Percentiles rank a stretch among this genome's conserved stretches.
phyloP scores from a whole-genome alignment of 2,797 vertebrate genomes.

The Rousettus madagascariensis region DNA sequence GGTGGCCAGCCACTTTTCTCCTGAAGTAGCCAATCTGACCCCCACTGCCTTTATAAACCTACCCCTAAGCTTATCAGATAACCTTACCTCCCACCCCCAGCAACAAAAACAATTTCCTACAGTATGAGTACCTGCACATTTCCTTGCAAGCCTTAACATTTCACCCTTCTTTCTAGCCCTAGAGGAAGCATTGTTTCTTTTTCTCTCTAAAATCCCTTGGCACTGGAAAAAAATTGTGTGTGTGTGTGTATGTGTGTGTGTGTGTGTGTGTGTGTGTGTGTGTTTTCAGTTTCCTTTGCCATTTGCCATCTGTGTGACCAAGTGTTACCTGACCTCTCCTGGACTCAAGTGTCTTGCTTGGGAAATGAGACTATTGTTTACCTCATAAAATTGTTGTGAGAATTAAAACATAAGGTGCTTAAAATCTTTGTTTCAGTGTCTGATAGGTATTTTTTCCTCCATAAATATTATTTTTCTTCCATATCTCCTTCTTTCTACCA shows the following conservation, averaged over 20 bases:
- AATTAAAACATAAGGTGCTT: not conserved
- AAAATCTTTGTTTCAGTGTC: not conserved
- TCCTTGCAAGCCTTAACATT: not conserved
- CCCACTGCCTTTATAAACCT: not conserved
- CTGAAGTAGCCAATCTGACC: not conserved
- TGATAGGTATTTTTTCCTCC: not conserved
- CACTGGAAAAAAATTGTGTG: not conserved
- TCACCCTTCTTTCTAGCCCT: not conserved
- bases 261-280: no score
- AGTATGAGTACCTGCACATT: not conserved
- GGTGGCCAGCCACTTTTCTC: not conserved
- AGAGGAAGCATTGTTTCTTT: not conserved
- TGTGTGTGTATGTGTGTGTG: not conserved
- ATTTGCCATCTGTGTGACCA: not conserved
- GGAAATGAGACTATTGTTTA: slow-evolving; percentile 27
- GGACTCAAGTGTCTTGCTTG: not conserved
- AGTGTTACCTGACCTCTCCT: not conserved
- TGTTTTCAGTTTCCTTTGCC: not conserved
- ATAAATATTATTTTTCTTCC: not conserved
- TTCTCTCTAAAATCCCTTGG: not conserved
- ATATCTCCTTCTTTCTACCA: not conserved
- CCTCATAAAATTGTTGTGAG: not conserved
- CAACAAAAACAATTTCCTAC: not conserved
- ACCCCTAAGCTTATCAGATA: not conserved
- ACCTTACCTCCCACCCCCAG: not conserved